These are phyloP conservation scores for Esox niger DNA, from an alignment of 2,113 vertebrate genomes.

Conservation along the genomic window DNA sequence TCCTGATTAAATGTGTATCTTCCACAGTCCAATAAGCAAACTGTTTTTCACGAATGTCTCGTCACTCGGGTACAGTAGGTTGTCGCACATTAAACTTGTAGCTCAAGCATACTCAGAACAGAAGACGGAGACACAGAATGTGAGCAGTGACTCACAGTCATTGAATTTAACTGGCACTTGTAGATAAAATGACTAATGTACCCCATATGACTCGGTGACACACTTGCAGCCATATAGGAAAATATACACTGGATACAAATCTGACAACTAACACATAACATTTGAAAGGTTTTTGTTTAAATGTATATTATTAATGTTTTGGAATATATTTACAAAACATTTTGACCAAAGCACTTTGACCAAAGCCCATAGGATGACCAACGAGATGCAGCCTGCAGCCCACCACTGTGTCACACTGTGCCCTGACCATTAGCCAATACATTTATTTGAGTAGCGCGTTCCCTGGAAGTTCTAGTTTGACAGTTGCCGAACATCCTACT, in stretches of 20 bases:
- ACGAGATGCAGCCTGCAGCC: too few relatives aligned
- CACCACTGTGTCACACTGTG: too few relatives aligned
- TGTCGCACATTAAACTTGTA: not conserved
- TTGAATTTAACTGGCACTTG: too few relatives aligned
- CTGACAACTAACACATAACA: too few relatives aligned
- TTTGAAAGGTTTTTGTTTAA: too few relatives aligned
- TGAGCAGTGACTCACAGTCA: not conserved
- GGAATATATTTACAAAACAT: too few relatives aligned
- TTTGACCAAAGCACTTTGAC: too few relatives aligned
- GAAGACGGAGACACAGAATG: not conserved
- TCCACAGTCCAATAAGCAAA: slow-evolving; percentile 29
- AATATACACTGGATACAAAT: too few relatives aligned
- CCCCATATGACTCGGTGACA: not conserved
- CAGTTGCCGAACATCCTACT: not conserved
- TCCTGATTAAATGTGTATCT: slow-evolving; percentile 8
- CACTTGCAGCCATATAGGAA: not conserved
- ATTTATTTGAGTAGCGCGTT: not conserved
- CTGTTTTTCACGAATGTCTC: slow-evolving; percentile 17
- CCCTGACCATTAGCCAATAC: not conserved
- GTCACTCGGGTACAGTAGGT: not conserved
- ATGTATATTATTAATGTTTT: too few relatives aligned
- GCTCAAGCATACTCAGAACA: not conserved
- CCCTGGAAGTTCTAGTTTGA: not conserved
- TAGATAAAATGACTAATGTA: too few relatives aligned
- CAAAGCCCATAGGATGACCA: too few relatives aligned